Base-by-base conservation (phyloP, 2,113 vertebrate genomes). In the Cynocephalus volans region DNA sequence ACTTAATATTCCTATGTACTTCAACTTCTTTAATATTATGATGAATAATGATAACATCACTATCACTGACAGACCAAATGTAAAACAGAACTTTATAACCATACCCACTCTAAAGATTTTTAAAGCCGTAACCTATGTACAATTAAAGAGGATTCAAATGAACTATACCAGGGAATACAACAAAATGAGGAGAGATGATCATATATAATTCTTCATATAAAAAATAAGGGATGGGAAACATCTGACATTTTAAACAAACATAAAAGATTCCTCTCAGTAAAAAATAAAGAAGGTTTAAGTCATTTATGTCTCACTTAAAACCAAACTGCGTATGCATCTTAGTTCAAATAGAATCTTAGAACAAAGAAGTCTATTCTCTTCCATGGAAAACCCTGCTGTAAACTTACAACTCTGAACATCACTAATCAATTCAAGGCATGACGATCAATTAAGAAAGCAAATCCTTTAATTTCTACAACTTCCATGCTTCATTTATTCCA, bases 291-390 rank as follows among this genome's bases (percentile, higher is more conserved):
- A 95, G 79, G 19, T 92, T 96, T 90, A 97, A 96, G 96, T 90
- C 95, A 94, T 90, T 97, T 95, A 88, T 28, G 62, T 97, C 94
- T 95, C 56, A 95, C 72, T 96, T 95, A 92, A 98, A 97, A 98
- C 94, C 94, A 96, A 97, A 95, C 48, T 97, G 77, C 86, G 79
- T 94, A 97, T 88, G 82, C 64, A 93, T 97, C 86, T 96, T 80
- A 96, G 91, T 97, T 96, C 96, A 96, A 97, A 97, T 84, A 90
- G 73, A 97, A 36, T 67, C 73, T 92, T 52, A 96, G 94, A 96
- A 97, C 97, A 98, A 98, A 98, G 94, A 72, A 82, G 81, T 89
- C 95, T 94, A 73, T 98, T 96, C 64, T 98, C 48, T 90, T 97
- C 83, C 86, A 79, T 18, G 36, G 79, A 97, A 88, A 97, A 84